These are phyloP conservation scores for Ericerus pela DNA, from an alignment of 1,140 invertebrate species.

Conservation along the genomic window DNA sequence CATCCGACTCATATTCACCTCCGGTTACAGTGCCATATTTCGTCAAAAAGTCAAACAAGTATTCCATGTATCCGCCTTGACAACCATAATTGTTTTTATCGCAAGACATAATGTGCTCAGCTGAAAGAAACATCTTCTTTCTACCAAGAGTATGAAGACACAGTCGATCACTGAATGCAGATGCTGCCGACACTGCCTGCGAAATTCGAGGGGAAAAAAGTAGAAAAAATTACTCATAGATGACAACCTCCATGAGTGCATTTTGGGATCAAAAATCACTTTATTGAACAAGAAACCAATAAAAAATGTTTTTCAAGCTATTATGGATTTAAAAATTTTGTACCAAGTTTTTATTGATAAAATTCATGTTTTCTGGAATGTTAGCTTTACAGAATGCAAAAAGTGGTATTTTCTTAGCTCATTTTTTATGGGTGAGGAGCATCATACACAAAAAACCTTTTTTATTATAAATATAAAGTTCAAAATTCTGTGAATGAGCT, in stretches of 20 bases:
- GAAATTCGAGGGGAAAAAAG: too few relatives aligned
- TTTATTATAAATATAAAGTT: too few relatives aligned
- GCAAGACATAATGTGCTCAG: conserved; percentile 39
- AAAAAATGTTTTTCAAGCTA: background rate
- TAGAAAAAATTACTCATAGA: too few relatives aligned
- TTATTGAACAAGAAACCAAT: background rate
- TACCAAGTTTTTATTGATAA: too few relatives aligned
- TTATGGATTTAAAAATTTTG: background rate
- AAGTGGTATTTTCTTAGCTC: too few relatives aligned
- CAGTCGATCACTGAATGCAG: conserved; percentile 49
- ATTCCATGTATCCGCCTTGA: conserved; percentile 11
- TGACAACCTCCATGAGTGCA: too few relatives aligned
- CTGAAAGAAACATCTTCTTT: conserved; percentile 38
- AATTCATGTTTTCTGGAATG: too few relatives aligned
- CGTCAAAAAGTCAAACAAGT: conserved; percentile 7
- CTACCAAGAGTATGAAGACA: conserved; percentile 46
- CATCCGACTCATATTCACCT: conserved; percentile 15
- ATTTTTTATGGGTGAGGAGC: too few relatives aligned
- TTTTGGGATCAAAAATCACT: too few relatives aligned
- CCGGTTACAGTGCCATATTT: conserved; percentile 17
- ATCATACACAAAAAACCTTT: too few relatives aligned
- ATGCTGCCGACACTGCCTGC: conserved; percentile 44
- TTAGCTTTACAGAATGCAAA: too few relatives aligned
- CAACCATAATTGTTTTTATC: conserved; percentile 14
- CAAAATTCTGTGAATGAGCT: too few relatives aligned